Conservation (phyloP, 2,888 invertebrate genomes). For the Endotricha flammealis region DNA sequence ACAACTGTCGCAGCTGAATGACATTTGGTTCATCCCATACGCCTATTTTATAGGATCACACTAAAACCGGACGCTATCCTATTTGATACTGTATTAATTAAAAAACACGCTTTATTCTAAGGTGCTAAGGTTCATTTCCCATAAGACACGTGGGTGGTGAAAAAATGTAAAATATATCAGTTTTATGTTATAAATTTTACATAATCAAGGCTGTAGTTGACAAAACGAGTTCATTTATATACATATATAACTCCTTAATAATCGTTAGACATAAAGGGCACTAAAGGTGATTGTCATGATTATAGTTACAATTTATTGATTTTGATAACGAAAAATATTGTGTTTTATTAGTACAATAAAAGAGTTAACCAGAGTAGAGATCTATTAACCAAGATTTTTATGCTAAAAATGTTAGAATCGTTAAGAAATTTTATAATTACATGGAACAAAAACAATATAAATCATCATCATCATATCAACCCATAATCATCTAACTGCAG, state of each 20-base stretch:
- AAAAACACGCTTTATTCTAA: conserved; percentile 7
- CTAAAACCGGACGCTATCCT: conserved; percentile 11
- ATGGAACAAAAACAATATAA: too few species aligned
- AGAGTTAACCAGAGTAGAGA: too few species aligned
- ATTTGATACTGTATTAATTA: conserved; percentile 5
- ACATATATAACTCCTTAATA: not conserved
- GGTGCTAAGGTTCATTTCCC: conserved; percentile 1
- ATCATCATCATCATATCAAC: too few species aligned
- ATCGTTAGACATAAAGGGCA: conserved; percentile 3
- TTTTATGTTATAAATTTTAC: conserved; percentile 8
- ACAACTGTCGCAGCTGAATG: conserved; percentile 9
- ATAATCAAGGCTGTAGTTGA: conserved; percentile 9
- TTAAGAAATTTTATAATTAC: too few species aligned
- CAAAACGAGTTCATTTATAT: conserved; percentile 9
- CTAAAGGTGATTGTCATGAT: conserved; percentile 2
- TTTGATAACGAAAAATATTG: too few species aligned
- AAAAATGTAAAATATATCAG: conserved; percentile 7
- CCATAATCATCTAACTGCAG: too few species aligned
- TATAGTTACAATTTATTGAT: too few species aligned
- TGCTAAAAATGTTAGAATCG: too few species aligned
- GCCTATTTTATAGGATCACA: conserved; percentile 7
- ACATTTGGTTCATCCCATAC: conserved; percentile 7
- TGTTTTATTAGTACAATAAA: too few species aligned
- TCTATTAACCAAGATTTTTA: too few species aligned
- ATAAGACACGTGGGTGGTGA: not conserved